phyloP scores from a whole-genome alignment of 2,797 vertebrate species.

The Lepus townsendii region DNA sequence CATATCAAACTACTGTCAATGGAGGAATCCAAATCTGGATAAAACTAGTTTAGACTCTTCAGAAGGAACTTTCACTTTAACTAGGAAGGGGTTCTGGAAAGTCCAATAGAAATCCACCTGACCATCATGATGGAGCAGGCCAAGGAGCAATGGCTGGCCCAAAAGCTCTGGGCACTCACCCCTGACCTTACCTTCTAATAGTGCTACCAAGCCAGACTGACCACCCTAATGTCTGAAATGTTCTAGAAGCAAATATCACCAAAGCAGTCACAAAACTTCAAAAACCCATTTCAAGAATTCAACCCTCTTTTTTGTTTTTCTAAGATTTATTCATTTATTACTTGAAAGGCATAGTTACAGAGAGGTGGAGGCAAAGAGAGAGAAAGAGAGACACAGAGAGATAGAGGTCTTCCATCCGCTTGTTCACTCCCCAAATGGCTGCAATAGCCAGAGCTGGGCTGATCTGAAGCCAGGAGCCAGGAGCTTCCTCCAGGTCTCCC shows the following conservation, averaged over 20 bases:
- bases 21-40: not conserved
- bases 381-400: too few species aligned
- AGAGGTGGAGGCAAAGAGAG: too few species aligned
- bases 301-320: too few species aligned
- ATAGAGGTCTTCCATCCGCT: too few species aligned
- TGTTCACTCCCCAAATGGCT: too few species aligned
- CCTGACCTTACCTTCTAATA: not conserved
- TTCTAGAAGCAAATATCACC: slow-evolving; percentile 36
- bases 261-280: slow-evolving; percentile 36
- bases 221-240: slow-evolving; percentile 8
- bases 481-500: too few species aligned
- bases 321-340: too few species aligned
- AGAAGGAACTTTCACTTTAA: not conserved
- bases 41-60: not conserved
- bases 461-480: too few species aligned
- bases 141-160: not conserved
- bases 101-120: not conserved
- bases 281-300: slow-evolving; percentile 39
- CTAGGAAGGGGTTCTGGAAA: not conserved
- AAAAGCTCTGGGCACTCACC: not conserved
- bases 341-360: too few species aligned
- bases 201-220: not conserved
- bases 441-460: too few species aligned
- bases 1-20: not conserved
- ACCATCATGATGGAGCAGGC: not conserved